These are phyloP conservation scores for Gallinago solitaria DNA, from an alignment of 2,797 vertebrate species.

Conservation along the genomic window DNA sequence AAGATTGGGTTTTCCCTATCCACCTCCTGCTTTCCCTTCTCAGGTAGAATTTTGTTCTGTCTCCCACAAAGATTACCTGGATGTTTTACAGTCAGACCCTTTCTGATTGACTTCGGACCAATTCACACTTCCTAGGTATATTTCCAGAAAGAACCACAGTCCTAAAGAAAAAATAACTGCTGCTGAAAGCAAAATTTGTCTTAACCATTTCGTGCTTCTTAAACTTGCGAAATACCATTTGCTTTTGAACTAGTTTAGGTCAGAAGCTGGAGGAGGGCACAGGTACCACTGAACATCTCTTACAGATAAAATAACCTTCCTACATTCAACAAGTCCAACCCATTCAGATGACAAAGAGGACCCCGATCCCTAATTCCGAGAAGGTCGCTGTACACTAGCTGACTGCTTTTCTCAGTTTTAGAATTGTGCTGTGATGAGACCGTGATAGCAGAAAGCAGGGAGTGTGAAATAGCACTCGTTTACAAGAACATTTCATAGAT, in stretches of 20 bases:
- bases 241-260: neutral
- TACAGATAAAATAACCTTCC: neutral
- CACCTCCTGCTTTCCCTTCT: neutral
- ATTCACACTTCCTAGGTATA: neutral
- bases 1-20: neutral
- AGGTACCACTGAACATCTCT: neutral
- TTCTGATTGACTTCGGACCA: neutral
- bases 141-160: neutral
- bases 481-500: neutral
- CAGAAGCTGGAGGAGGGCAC: neutral
- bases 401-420: neutral
- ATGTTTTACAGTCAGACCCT: neutral
- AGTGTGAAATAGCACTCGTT: constrained; percentile 18
- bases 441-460: neutral
- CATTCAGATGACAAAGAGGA: neutral
- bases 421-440: neutral
- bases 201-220: neutral
- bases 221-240: neutral
- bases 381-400: neutral
- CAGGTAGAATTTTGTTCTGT: neutral
- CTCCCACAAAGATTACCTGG: neutral
- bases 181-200: neutral
- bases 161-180: neutral
- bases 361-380: neutral
- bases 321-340: fast-evolving